Conservation (phyloP, 1,140 invertebrate species). For the Sipha flava region DNA sequence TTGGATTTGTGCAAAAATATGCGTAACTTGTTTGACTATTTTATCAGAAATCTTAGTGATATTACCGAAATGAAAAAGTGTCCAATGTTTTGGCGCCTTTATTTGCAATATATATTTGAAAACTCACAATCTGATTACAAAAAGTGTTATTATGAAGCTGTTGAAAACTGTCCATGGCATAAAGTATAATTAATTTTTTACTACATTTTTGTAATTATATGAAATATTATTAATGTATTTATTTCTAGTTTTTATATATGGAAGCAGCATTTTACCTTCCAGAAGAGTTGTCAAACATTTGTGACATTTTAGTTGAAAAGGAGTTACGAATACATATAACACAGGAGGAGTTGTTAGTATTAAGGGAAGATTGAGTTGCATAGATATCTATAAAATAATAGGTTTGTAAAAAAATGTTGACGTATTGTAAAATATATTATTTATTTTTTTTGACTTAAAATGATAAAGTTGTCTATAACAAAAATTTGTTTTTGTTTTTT, state of each 20-base stretch:
- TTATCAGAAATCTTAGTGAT: slow-evolving; percentile 12
- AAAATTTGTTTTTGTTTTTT: no score
- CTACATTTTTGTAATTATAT: background rate
- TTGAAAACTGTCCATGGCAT: slow-evolving; percentile 61
- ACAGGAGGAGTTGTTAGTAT: slow-evolving; percentile 59
- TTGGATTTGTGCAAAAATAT: slow-evolving; percentile 14
- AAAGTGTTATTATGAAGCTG: slow-evolving; percentile 47
- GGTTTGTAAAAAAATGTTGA: no score
- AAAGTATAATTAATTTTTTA: slow-evolving; percentile 45
- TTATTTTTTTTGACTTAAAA: no score
- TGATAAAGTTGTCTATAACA: no score
- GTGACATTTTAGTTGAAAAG: slow-evolving; percentile 62
- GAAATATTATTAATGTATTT: background rate
- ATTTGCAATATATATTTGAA: slow-evolving; percentile 48
- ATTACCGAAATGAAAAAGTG: slow-evolving; percentile 41
- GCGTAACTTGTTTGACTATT: slow-evolving; percentile 8
- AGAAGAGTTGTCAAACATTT: slow-evolving; percentile 51
- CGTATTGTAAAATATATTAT: no score
- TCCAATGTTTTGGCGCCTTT: slow-evolving; percentile 52
- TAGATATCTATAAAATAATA: background rate
- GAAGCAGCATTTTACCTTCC: slow-evolving; percentile 48
- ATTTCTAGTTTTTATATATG: slow-evolving; percentile 48
- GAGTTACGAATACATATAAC: slow-evolving; percentile 59
- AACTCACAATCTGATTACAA: slow-evolving; percentile 42
- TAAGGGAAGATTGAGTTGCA: slow-evolving; percentile 45